Percentiles rank a stretch among this genome's conserved stretches.
These are phyloP conservation scores for Drosophila mauritiana DNA, from an alignment of 1,140 invertebrate species.

Conservation along the genomic window DNA sequence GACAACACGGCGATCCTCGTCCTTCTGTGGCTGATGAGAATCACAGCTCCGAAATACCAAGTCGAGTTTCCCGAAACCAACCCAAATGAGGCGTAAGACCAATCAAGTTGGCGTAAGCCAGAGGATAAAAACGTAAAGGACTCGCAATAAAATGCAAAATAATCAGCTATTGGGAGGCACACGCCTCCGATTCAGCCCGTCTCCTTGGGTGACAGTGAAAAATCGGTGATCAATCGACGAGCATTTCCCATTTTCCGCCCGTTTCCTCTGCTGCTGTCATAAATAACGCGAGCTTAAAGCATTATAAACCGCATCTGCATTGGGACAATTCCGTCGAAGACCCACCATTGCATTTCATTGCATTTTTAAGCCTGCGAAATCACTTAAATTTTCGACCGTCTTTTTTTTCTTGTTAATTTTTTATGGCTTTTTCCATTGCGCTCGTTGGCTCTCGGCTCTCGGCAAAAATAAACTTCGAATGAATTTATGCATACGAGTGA, in stretches of 20 bases:
- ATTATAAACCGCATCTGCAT: conserved; percentile 52
- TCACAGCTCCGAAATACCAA: too few relatives aligned
- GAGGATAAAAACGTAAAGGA: neutral
- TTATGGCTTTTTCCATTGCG: neutral
- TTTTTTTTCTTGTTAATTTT: conserved; percentile 22
- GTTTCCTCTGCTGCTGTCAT: conserved; percentile 16
- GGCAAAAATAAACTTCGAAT: conserved; percentile 63
- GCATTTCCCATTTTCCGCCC: conserved; percentile 1
- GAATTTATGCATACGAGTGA: conserved; percentile 71
- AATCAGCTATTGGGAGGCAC: neutral
- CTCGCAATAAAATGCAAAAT: conserved; percentile 9
- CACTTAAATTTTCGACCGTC: conserved; percentile 44
- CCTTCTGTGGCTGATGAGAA: too few relatives aligned
- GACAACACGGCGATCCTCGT: too few relatives aligned
- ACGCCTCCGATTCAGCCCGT: neutral
- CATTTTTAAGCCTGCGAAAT: conserved; percentile 48
- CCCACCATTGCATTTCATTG: neutral
- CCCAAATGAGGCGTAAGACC: conserved; percentile 11
- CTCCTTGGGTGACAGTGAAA: neutral
- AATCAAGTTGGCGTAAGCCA: conserved; percentile 4
- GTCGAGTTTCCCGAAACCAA: neutral
- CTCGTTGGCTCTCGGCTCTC: conserved; percentile 2
- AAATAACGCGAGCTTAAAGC: conserved; percentile 51
- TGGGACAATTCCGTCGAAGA: conserved; percentile 27
- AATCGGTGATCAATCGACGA: conserved; percentile 27